Base-by-base conservation (phyloP, 2,888 invertebrate genomes). In the Caenorhabditis plicata region DNA sequence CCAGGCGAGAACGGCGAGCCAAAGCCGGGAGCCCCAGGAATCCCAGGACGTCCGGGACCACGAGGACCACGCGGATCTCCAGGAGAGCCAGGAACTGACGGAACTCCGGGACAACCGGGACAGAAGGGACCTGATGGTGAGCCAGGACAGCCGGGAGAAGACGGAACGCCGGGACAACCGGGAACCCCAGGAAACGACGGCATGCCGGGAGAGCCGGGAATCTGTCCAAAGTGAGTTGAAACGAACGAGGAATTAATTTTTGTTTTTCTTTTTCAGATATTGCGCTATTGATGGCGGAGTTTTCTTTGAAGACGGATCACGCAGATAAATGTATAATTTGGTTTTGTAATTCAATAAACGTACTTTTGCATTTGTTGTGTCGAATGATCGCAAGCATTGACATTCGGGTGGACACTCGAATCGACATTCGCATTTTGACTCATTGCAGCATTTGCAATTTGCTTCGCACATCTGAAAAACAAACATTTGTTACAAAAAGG, bases 291-390 rank as follows among this genome's bases (percentile, higher is more conserved):
- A 47, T 36, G 47, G 47, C 17, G 47, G 47, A 38, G 47, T 47
- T 31, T 47, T 75, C 71, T 75, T 75, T 70, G 75, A 77, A 60
- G 76, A 77, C 62, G 77, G 77, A 64, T 75, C 76, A 27, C 63
- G 72, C 27, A 70, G 72, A 51, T 70, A 63, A 56, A 47, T 31
- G 9, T 26, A 4, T 31, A 32, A 22, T 23, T 22, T 40, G 4
- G 23, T 40, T n/a, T 20, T 13, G n/a, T n/a, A n/a, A n/a, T n/a
- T n/a, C n/a, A n/a, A 40, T 22, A 20, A 22, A 25, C 7, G 8
- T 9, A 9, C 25, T 43, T 27, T 11, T 13, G n/a, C 7, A 47
- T 25, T 54, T 2, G 52, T 33, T 2, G 45, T 45, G 38, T 58
- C 57, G 3, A 47, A 43, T 0, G 64, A 64, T 55, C 64, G 36